Base-by-base conservation (phyloP, 2,797 vertebrate species). In the Anisognathus igniventris region DNA sequence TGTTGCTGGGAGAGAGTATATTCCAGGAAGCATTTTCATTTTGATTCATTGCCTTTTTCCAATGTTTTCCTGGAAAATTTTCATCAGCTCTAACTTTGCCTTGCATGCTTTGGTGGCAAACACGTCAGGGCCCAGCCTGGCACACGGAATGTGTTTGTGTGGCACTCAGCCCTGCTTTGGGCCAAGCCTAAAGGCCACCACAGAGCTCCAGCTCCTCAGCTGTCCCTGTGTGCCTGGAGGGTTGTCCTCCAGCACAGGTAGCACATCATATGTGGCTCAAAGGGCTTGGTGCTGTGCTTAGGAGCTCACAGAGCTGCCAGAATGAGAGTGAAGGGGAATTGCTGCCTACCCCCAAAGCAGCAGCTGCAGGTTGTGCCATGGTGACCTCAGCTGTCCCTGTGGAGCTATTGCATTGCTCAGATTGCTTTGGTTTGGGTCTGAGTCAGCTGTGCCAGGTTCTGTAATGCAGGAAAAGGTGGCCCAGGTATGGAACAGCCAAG, bases 131-230 rank as follows among this genome's bases (percentile, higher is more conserved):
- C 31, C 17, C 27, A 33, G 66, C 24, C 28, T 56, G 82, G 66
- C 72, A 57, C 12, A 3, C 0, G 0, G 23, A 39, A 24, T 10
- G 20, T 10, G 18, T 30, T 9, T 2, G 2, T 30, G 11, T 30
- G 56, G 47, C 53, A 27, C 66, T n/a, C 35, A 48, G 57, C 24
- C 47, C 51, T 65, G 12, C 0, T 18, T 14, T 77, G 51, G 87
- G n/a, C 39, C n/a, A 30, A 42, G 33, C 74, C 66, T 58, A 8
- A 65, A 90, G 50, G 54, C 47, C 70, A 44, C 28, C 54, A 8
- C 8, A n/a, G 65, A 84, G 50, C 51, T 71, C 25, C 37, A 71
- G 9, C 40, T 56, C 27, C 40, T 50, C 25, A 33, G 35, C 9
- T 33, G 68, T 27, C 42, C 35, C 56, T 51, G 7, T 24, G 23